These are phyloP conservation scores for Pelochelys cantorii DNA, from an alignment of 2,797 vertebrate genomes.

Conservation along the genomic window DNA sequence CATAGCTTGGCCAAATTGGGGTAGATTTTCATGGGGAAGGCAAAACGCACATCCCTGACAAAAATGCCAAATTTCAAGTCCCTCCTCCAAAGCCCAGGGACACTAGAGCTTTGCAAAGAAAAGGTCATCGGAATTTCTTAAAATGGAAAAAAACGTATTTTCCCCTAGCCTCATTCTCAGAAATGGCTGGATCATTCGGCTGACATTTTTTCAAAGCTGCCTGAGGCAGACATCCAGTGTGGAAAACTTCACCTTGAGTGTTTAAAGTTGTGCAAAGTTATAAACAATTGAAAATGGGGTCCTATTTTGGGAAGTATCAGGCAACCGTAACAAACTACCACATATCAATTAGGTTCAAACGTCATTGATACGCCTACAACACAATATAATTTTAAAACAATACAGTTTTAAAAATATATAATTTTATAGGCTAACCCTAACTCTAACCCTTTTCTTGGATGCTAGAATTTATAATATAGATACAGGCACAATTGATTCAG, in stretches of 20 bases:
- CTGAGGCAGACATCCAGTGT: neutral
- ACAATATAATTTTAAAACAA: neutral
- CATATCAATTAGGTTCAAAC: no score
- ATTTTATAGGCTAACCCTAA: neutral
- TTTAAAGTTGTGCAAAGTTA: fast-evolving
- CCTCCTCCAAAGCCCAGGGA: neutral
- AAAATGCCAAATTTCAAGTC: fast-evolving
- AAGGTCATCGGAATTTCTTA: neutral
- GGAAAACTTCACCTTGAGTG: neutral
- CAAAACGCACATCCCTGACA: neutral
- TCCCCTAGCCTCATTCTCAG: neutral
- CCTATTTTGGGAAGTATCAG: neutral
- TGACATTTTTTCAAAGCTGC: neutral
- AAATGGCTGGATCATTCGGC: neutral
- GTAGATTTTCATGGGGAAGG: neutral
- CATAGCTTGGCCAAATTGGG: neutral
- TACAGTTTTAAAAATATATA: conserved; percentile 45
- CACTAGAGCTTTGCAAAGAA: neutral
- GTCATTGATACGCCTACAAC: no score
- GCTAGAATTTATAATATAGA: conserved; percentile 46
- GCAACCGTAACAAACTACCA: neutral
- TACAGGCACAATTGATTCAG: conserved; percentile 25
- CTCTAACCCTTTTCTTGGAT: neutral
- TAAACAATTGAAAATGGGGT: fast-evolving
- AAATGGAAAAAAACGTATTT: fast-evolving